Base-by-base conservation (phyloP, 2,113 vertebrate species). In the Tapirus terrestris region DNA sequence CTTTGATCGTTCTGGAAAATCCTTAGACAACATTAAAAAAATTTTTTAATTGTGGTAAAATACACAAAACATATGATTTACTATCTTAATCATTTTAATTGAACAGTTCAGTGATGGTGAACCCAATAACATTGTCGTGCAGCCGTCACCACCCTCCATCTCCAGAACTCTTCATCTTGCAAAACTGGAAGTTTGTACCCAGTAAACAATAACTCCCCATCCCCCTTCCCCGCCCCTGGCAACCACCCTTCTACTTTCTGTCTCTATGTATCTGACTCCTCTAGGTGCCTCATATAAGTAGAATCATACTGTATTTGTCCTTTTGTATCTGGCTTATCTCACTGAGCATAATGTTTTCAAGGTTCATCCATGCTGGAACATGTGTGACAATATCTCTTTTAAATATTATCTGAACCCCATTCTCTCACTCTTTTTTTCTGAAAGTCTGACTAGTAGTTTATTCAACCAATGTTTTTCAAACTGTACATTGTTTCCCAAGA, bases 401-500 rank as follows among this genome's bases (percentile, higher is more conserved):
- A 80, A 80, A 68, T 61, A 17, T 72, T 17, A 72, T 48, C 51
- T 80, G 63, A 36, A 5, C n/a, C 25, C 18, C 31, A 31, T 12
- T 53, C 73, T 65, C 70, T 70, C 65, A 13, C 58, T 75, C 43
- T 89, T 51, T 39, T 31, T 63, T 56, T 77, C 61, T 75, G 51
- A 48, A 90, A 53, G 48, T 67, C 58, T 68, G 75, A 53, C 68
- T 43, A 36, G 70, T 39, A 53, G 39, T 79, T 97, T 87, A 65
- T 72, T 90, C 76, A 79, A 60, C 33, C 53, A 23, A n/a, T 79
- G 23, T 73, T 96, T 82, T 94, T 95, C 76, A 75, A 58, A 39
- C 91, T 36, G 53, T 67, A 81, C 20, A 16, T 45, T 58, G 48
- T 67, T 95, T 90, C 58, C 80, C 68, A 73, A 83, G 20, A 86